A percentile compares a stretch with the other conserved stretches of the same genome.
These are phyloP conservation scores for Gallinago solitaria DNA, from an alignment of 2,797 vertebrate species.

Conservation along the genomic window DNA sequence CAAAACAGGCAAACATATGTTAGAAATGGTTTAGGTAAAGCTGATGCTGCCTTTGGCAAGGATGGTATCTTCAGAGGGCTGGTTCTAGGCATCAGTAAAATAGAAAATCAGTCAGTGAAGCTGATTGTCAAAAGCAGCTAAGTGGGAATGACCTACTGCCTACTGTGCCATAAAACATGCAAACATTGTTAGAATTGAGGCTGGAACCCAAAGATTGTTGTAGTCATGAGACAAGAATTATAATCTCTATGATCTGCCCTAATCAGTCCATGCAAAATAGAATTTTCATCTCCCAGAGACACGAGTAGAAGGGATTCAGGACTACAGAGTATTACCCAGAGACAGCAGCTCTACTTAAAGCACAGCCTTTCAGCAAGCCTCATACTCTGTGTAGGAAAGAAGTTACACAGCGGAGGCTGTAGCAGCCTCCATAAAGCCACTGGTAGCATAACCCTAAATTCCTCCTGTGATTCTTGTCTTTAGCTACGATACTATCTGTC, in stretches of 20 bases:
- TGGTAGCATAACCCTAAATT: background rate
- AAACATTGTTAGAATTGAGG: background rate
- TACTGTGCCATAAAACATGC: background rate
- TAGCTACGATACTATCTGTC: background rate
- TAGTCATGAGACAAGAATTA: background rate
- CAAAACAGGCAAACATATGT: conserved; percentile 74
- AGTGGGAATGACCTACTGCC: conserved; percentile 17
- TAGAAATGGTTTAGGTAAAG: conserved; percentile 71
- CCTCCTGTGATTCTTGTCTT: background rate
- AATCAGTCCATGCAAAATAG: background rate
- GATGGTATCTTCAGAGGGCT: conserved; percentile 59
- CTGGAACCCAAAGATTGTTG: background rate
- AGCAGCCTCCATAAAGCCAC: background rate
- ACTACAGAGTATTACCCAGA: background rate
- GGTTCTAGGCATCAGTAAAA: conserved; percentile 48
- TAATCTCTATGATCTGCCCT: background rate
- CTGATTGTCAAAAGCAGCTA: background rate
- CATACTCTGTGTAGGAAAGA: background rate
- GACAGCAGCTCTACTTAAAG: conserved; percentile 9
- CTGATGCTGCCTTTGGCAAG: conserved; percentile 72
- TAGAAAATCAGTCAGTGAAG: conserved; percentile 47
- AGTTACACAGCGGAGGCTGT: background rate
- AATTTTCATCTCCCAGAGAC: background rate
- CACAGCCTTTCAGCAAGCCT: background rate
- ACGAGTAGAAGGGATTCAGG: background rate